Evolutionary conservation across 2,113 vertebrate genomes (phyloP).

Genomic region (Pituophis catenifer): DNA sequence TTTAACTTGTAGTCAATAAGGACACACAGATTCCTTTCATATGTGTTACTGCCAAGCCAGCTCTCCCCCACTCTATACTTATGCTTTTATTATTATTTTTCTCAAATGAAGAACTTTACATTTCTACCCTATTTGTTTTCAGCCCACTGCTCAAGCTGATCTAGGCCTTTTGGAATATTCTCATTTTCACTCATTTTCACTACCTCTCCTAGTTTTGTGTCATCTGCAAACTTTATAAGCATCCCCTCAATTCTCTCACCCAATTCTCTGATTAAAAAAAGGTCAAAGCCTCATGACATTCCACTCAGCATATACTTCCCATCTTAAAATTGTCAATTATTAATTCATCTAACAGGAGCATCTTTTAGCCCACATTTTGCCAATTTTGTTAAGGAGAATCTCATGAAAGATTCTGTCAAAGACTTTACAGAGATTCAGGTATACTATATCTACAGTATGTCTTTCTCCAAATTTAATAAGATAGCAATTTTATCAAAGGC

Average conservation of each 20-base stretch:
- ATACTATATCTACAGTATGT: neutral
- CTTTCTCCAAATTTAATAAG: neutral
- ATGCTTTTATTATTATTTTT: neutral
- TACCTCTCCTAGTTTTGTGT: neutral
- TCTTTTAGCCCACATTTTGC: neutral
- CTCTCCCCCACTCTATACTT: neutral
- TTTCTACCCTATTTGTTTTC: neutral
- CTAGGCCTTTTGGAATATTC: neutral
- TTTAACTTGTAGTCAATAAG: neutral
- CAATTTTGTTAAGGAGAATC: neutral
- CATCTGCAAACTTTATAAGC: neutral
- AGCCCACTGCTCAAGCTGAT: neutral
- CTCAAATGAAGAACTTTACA: neutral
- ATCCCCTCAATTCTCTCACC: neutral
- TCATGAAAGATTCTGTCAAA: neutral
- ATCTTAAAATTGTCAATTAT: too few relatives aligned
- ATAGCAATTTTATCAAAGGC: too few relatives aligned
- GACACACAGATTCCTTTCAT: neutral
- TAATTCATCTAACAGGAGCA: too few relatives aligned
- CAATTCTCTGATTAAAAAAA: neutral
- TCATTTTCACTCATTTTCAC: neutral
- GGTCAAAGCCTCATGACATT: neutral
- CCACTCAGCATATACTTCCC: neutral
- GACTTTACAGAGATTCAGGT: neutral
- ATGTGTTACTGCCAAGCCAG: neutral